Evolutionary conservation across 2,797 vertebrate species (phyloP), one percentile per base, ranked within the genome.

Genomic region (Lophotriccus pileatus): DNA sequence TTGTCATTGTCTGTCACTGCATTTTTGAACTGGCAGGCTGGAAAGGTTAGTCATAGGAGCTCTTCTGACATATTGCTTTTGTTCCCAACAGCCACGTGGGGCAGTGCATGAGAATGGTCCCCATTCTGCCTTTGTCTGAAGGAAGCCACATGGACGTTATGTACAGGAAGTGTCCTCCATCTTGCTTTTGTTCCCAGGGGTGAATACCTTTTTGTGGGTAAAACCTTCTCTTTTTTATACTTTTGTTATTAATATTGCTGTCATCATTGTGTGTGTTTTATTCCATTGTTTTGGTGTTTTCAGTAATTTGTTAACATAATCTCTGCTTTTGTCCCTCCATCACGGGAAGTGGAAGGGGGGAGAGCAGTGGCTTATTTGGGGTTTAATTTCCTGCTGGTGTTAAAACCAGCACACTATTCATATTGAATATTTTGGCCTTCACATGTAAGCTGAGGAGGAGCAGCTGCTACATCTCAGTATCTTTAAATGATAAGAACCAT

Each of bases 41-140:
- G 47, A 47, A 55, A 14, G 13, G 5, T 28, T 14, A 25, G 23
- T 32, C 16, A 2, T 4, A 8, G 23, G 41, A 69, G 27, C 36
- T 37, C 32, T n/a, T 34, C 14, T 28, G 28, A 37, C 37, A 11
- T 9, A 25, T 2, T 44, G 43, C 49, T n/a, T 43, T 56, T 37
- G 32, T 44, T 69, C 43, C 20, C 3, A 7, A 24, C 55, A 55
- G 3, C 27, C 16, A 7, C 2, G 1, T 19, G 56, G 43, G 27
- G 23, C 43, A 50, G 17, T 1, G 0, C 6, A 4, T 1, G 0
- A 20, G 37, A 70, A 58, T 2, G 4, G 37, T 30, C 24, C 9
- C 19, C 58, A 34, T 50, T 4, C 21, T 28, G 47, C 49, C 24
- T 56, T 60, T 41, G n/a, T 39, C 39, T 46, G 53, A 34, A 34